Evolutionary conservation across 92 coral and sea anemone genomes (phyloP).

Genomic region (Epizoanthus ramosus): DNA sequence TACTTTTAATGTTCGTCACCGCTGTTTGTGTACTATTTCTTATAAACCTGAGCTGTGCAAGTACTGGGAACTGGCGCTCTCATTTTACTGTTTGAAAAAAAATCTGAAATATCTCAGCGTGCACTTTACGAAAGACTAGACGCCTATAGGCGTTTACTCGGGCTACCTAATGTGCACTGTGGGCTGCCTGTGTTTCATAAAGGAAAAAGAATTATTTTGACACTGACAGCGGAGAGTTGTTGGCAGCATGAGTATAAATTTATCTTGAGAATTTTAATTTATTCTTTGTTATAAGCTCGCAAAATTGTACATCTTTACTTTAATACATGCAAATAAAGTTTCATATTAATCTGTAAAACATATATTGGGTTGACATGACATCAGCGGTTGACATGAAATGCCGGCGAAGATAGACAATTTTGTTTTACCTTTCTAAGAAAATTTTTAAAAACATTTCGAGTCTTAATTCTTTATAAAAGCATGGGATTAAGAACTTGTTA

Average conservation of each 20-base stretch:
- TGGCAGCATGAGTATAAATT: slow-evolving; percentile 18
- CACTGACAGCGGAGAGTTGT: slow-evolving; percentile 30
- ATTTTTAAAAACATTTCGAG: slow-evolving; percentile 10
- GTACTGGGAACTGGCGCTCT: too few relatives aligned
- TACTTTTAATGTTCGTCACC: too few relatives aligned
- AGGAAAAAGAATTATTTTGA: slow-evolving; percentile 24
- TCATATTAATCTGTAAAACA: slow-evolving; percentile 26
- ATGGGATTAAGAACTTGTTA: slow-evolving; percentile 10
- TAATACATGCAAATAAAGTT: too few relatives aligned
- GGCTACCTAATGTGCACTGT: background rate
- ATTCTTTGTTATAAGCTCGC: slow-evolving; percentile 17
- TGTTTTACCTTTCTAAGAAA: slow-evolving; percentile 23
- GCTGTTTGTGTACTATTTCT: too few relatives aligned
- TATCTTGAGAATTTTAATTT: slow-evolving; percentile 13
- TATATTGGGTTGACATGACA: background rate
- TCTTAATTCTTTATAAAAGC: slow-evolving; percentile 14
- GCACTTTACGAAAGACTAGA: background rate
- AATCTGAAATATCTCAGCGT: too few relatives aligned
- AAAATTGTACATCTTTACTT: slow-evolving; percentile 24
- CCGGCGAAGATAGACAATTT: slow-evolving; percentile 10
- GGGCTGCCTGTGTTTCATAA: slow-evolving; percentile 22
- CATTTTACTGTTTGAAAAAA: too few relatives aligned
- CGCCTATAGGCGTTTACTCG: background rate
- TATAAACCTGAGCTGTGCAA: too few relatives aligned
- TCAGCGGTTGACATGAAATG: slow-evolving; percentile 11